Conservation (phyloP, 2,797 vertebrate genomes). For the Heteromormyrus szaboi region DNA sequence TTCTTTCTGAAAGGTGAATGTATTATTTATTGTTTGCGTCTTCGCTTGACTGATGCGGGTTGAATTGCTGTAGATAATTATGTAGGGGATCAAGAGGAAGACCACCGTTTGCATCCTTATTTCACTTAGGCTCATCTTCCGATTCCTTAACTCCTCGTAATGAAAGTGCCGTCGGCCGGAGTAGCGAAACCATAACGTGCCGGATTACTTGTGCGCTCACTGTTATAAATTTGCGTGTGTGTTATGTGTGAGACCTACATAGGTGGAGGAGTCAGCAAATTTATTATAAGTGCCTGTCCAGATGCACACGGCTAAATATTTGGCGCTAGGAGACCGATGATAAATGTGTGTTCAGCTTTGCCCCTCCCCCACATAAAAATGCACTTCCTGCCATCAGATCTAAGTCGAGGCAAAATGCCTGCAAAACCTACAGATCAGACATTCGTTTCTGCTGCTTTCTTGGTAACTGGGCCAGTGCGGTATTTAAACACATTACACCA, state of each 20-base stretch:
- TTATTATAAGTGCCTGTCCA: background rate
- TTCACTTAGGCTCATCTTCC: background rate
- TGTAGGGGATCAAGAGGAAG: background rate
- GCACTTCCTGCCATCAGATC: background rate
- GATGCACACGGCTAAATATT: background rate
- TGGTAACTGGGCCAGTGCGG: background rate
- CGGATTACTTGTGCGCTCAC: background rate
- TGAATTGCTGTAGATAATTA: constrained; percentile 2
- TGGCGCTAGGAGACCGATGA: background rate
- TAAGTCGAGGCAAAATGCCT: background rate
- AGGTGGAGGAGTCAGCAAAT: background rate
- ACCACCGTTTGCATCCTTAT: background rate
- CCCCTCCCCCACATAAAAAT: background rate
- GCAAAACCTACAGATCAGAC: background rate
- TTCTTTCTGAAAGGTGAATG: background rate
- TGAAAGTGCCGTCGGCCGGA: background rate
- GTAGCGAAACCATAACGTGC: background rate
- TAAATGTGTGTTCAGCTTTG: background rate
- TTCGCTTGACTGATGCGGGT: background rate
- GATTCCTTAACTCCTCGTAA: background rate
- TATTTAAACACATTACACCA: background rate
- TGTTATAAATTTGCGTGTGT: background rate
- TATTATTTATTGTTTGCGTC: constrained; percentile 14
- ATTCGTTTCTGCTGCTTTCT: background rate
- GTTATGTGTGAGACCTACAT: background rate